phyloP scores from a whole-genome alignment of 2,113 vertebrate genomes.

The Rhea pennata region DNA sequence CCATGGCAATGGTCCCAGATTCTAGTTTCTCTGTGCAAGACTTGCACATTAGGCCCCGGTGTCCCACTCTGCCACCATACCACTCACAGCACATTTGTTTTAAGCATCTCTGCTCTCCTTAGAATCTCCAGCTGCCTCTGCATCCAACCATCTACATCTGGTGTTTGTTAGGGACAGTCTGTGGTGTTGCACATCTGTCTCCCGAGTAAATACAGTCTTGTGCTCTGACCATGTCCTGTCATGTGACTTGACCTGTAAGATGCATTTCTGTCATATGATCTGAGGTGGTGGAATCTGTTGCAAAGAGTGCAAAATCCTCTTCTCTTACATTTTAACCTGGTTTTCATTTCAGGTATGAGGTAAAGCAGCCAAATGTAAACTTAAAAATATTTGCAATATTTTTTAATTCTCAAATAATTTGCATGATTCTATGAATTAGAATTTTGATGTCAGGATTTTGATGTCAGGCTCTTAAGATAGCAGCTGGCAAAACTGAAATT shows the following conservation, averaged over 20 bases:
- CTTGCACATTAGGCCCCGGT: background rate
- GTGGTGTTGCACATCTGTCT: background rate
- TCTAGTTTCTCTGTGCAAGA: background rate
- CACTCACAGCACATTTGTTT: background rate
- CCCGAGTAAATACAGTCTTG: background rate
- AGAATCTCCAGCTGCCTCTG: background rate
- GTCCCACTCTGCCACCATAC: background rate
- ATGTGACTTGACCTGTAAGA: background rate
- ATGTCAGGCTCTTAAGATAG: background rate
- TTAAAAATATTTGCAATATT: background rate
- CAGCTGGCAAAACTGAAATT: background rate
- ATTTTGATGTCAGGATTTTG: background rate
- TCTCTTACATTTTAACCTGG: background rate
- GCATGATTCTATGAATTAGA: background rate
- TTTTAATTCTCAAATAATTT: background rate
- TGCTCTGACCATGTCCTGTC: background rate
- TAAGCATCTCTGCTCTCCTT: constrained; percentile 35
- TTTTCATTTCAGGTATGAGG: background rate
- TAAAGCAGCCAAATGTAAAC: background rate
- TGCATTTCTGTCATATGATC: background rate
- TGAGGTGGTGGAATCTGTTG: background rate
- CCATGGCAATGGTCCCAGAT: background rate
- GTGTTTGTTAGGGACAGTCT: constrained; percentile 32
- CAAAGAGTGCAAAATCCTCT: background rate
- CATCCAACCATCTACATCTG: constrained; percentile 35